Evolutionary conservation across 1,140 invertebrate species (phyloP), one percentile per base, ranked within the genome.

Genomic region (Bombus superbus): DNA sequence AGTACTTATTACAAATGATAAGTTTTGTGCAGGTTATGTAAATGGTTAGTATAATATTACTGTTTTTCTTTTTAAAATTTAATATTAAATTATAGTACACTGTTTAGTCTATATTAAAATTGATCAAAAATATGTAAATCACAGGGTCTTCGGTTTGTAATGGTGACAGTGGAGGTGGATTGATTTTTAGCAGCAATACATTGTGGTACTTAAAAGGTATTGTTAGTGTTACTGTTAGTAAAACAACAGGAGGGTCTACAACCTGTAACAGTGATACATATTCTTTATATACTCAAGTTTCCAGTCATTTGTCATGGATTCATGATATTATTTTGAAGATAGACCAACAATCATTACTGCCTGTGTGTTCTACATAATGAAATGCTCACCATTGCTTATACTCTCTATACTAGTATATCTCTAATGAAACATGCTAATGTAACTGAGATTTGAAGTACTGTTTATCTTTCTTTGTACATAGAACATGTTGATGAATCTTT

Each of bases 131-230:
- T 57, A 25, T 86, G 5, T n/a, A 71, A 66, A 82, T 92, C 93
- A 42, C 66, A 95, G 95, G 95, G 59, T 91, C 94, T 8, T 91
- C 95, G 0, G 94, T 95, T 32, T 95, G 95, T 74, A 90, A 95
- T 66, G 95, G 95, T 57, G 95, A 95, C 59, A 95, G 95, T 83
- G 95, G 95, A 1, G 94, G 95, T 57, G 95, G 95, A 82, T 89
- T 95, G 6, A 91, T 94, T 10, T 93, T 95, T 66, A 81, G 92
- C 47, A 91, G 76, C 18, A 72, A 86, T 47, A 86, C 81, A 42
- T 57, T 93, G 0, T 95, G 92, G 93, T 95, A 94, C 80, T 88
- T 95, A 28, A 89, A 92, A 66, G 95, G 95, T 6, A 93, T 95
- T 57, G 95, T 95, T 15, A 95, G 95, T 64, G 88, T 92, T 66